A percentile compares a stretch with the other conserved stretches of the same genome.
Evolutionary conservation across 1,140 invertebrate genomes (phyloP).

Genomic region (Zaprionus taronus): DNA sequence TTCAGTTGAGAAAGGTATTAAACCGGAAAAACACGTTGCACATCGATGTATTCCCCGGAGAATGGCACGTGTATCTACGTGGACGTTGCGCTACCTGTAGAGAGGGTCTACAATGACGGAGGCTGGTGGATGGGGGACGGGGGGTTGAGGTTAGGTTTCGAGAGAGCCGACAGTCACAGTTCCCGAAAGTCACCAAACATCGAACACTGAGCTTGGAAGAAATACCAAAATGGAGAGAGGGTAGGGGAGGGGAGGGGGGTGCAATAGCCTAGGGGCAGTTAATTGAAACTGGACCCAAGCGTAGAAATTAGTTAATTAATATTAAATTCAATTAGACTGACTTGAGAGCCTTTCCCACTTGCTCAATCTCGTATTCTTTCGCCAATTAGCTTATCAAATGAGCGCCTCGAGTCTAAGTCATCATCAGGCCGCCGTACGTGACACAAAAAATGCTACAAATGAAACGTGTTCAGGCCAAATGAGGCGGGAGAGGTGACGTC

Average conservation of each 20-base stretch:
- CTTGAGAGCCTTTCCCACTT: background rate
- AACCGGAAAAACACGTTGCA: slow-evolving; percentile 81
- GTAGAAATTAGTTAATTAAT: slow-evolving; percentile 78
- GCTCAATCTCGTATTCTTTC: background rate
- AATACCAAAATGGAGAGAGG: background rate
- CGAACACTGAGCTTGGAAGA: slow-evolving; percentile 31
- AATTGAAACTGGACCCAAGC: slow-evolving; percentile 71
- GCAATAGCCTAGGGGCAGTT: slow-evolving; percentile 29
- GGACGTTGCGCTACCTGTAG: slow-evolving; percentile 23
- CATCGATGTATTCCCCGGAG: slow-evolving; percentile 66
- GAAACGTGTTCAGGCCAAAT: slow-evolving; percentile 35
- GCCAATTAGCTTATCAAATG: slow-evolving; percentile 75
- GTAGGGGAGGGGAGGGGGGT: no score
- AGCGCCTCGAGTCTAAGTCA: slow-evolving; percentile 53
- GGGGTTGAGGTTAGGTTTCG: background rate
- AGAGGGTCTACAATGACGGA: background rate
- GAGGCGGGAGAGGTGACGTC: background rate
- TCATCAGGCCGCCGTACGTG: slow-evolving; percentile 50
- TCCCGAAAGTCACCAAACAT: slow-evolving; percentile 59
- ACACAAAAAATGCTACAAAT: slow-evolving; percentile 50
- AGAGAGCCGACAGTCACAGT: slow-evolving; percentile 4
- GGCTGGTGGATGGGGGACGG: no score
- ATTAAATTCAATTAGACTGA: slow-evolving; percentile 75
- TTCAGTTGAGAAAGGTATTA: slow-evolving; percentile 79
- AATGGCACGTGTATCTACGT: slow-evolving; percentile 71